Evolutionary conservation across 2,797 vertebrate species (phyloP), one percentile per base, ranked within the genome.

Genomic region (Ispidina lecontei): DNA sequence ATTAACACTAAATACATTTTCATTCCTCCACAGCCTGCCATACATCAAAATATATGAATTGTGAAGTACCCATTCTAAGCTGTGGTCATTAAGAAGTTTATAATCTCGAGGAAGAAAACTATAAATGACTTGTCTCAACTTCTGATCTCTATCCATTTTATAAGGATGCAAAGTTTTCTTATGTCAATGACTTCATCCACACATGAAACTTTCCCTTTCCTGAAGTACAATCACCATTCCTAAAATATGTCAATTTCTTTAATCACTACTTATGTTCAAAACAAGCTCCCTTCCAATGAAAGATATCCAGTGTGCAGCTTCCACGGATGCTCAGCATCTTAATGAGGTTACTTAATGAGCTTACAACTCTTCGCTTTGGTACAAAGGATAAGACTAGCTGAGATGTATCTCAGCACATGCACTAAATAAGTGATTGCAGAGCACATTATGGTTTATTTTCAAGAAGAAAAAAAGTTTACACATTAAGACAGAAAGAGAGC

Each of bases 311-410:
- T 8, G 47, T 74, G 72, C 35, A 79, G 46, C 70, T 82, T 59
- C 67, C 60, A 67, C 4, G 5, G 76, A 76, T 52, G 60, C 87
- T 92, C 72, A 89, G 82, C 47, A n/a, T 43, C 62, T 80, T 95
- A 96, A 94, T 70, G 72, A 89, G 56, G 83, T 71, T 71, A 72
- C 54, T 90, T 87, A 95, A 91, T 84, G 79, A 96, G 84, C 62
- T 95, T 71, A 82, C 81, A 90, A 43, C n/a, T 12, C 4, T 67
- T 59, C 69, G 58, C 60, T 77, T 87, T 90, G 77, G 31, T 81
- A 62, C 67, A 90, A 96, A 91, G 54, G 60, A 23, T 44, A 62
- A 78, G 69, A 64, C 29, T 62, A 47, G 44, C 80, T 65, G 80
- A 43, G 81, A 43, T 31, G 22, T 43, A 82, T 55, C 64, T 89